Evolutionary conservation across 37 sponge, comb jelly and placozoan species (phyloP), one percentile per base, ranked within the genome.

Genomic region (Halichondria panicea): DNA sequence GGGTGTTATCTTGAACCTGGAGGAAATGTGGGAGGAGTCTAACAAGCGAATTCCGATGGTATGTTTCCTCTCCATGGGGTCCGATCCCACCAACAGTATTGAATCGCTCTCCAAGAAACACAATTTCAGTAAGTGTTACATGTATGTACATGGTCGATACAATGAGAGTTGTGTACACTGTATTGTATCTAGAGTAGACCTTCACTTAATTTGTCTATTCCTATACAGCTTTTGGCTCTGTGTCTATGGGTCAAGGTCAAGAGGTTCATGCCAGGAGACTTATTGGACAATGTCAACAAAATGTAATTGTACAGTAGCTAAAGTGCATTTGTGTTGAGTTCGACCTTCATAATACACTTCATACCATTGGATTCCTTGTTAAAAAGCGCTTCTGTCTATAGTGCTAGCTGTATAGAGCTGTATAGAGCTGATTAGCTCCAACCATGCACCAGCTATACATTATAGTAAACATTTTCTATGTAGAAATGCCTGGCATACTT

Each of bases 231-330:
- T 98, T 84, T 62, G 77, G 92, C 18, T 81, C 87, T 42, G 89
- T 99, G 39, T 96, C 97, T 9, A 99, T 99, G 99, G 99, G 99
- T 2, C 99, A 99, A 70, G 99, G 99, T 12, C 99, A 99, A 57
- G 99, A 99, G 83, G 89, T 99, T 2, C 99, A 96, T 75, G 97
- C 99, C 21, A 72, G 99, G 41, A 82, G 94, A 69, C 79, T 96
- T 6, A 74, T 99, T 18, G 73, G 81, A 24, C 96, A 99, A 77
- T 81, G 86, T 63, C 92, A 91, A 37, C 42, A 24, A 38, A 77
- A 81, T 44, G 88, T 87, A 76, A 28, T 21, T 30, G 6, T 27
- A 31, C 44, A 42, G 13, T 43, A 24, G 22, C 25, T 59, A 4
- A 31, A 30, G 18, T 28, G 18, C 34, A 28, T 4, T 3, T 2